Conservation (phyloP, 1,140 invertebrate genomes). For the Pollicipes pollicipes region DNA sequence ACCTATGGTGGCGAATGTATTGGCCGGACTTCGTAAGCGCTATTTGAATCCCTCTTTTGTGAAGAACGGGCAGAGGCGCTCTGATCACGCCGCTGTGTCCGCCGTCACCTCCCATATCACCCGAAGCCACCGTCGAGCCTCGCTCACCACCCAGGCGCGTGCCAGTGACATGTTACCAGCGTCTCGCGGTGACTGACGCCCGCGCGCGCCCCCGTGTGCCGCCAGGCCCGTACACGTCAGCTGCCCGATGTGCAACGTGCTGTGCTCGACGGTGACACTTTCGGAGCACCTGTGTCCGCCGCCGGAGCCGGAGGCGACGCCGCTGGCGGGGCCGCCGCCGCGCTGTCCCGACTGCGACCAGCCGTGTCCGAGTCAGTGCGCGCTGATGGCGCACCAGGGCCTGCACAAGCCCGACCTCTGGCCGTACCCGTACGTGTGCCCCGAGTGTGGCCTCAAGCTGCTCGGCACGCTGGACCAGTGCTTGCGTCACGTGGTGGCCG, state of each 20-base stretch:
- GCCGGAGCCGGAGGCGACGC: not conserved
- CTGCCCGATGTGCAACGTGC: constrained; percentile 1
- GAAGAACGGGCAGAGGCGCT: no score
- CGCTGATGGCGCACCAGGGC: not conserved
- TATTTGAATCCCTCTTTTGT: no score
- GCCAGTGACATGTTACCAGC: no score
- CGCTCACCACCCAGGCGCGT: no score
- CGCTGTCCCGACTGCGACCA: constrained; percentile 3
- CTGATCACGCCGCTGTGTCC: no score
- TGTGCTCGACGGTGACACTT: not conserved
- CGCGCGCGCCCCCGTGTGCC: not conserved
- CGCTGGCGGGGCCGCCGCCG: not conserved
- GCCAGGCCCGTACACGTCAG: not conserved
- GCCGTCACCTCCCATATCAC: no score
- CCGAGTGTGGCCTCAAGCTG: not conserved
- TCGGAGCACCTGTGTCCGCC: not conserved
- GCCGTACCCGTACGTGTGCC: constrained; percentile 1
- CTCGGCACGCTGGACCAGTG: not conserved
- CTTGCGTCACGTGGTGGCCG: not conserved
- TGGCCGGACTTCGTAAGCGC: no score
- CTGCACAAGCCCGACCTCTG: constrained; percentile 2
- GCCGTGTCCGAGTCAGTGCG: not conserved
- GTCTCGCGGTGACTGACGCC: no score
- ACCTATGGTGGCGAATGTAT: no score
- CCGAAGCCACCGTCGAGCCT: no score